phyloP scores from a whole-genome alignment of 2,888 invertebrate genomes.

The Esperia sulphurella region DNA sequence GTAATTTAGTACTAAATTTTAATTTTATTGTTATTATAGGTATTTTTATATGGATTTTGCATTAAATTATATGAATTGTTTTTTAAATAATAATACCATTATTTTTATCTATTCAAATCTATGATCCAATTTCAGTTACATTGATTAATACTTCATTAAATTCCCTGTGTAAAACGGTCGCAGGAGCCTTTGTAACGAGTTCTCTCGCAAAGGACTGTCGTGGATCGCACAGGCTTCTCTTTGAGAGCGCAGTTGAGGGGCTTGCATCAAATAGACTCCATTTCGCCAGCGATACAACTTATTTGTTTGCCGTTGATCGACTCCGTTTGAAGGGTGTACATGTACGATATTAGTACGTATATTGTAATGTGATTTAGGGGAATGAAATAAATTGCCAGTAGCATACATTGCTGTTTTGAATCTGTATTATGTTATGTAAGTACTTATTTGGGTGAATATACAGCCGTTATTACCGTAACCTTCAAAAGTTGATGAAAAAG shows the following conservation, averaged over 20 bases:
- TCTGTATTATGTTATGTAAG: too few species aligned
- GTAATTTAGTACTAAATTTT: too few species aligned
- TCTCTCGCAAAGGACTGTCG: conserved; percentile 41
- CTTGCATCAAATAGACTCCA: conserved; percentile 54
- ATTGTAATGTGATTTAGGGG: conserved; percentile 28
- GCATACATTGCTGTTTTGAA: too few species aligned
- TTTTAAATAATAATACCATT: too few species aligned
- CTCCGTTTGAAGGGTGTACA: conserved; percentile 21
- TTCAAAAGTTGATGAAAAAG: too few species aligned
- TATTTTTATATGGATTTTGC: too few species aligned
- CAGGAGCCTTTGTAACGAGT: conserved; percentile 49
- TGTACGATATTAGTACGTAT: conserved; percentile 2
- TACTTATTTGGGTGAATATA: too few species aligned
- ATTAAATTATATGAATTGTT: too few species aligned
- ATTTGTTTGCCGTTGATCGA: conserved; percentile 70
- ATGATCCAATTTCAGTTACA: too few species aligned
- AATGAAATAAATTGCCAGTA: conserved; percentile 12
- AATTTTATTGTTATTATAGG: too few species aligned
- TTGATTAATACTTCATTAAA: conserved; percentile 21
- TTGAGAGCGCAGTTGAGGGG: conserved; percentile 60
- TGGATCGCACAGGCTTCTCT: conserved; percentile 51
- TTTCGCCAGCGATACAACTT: conserved; percentile 61
- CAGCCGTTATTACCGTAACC: too few species aligned
- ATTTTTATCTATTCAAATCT: too few species aligned
- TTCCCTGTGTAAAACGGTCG: conserved; percentile 19